Evolutionary conservation across 2,888 invertebrate genomes (phyloP).

Genomic region (Nemotelus nigrinus): DNA sequence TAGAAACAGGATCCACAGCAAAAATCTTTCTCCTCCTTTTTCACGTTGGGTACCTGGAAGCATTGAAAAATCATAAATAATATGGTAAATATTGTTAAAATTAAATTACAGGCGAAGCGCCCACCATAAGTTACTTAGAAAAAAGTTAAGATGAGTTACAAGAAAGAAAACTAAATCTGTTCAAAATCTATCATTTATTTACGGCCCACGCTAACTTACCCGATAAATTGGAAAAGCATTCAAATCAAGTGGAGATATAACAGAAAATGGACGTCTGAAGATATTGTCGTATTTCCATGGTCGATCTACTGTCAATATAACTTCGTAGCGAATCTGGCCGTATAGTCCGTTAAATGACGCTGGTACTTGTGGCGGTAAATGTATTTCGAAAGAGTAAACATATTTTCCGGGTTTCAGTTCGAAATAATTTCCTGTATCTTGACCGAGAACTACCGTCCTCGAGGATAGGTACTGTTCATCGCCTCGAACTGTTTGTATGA

Average conservation of each 20-base stretch:
- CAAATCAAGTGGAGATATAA: conserved; percentile 79
- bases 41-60: conserved; percentile 25
- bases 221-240: conserved; percentile 67
- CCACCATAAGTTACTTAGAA: background rate
- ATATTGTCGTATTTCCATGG: conserved; percentile 88
- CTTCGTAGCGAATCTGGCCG: conserved; percentile 81
- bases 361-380: conserved; percentile 70
- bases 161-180: no score
- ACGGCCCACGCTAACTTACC: background rate
- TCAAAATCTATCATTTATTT: no score
- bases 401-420: conserved; percentile 76
- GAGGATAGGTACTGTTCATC: conserved; percentile 60
- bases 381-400: conserved; percentile 80
- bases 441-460: conserved; percentile 61
- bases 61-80: conserved; percentile 57
- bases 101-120: background rate
- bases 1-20: conserved; percentile 38
- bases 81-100: conserved; percentile 68
- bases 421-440: conserved; percentile 70
- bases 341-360: conserved; percentile 80
- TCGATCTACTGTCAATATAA: conserved; percentile 80
- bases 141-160: no score
- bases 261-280: conserved; percentile 79
- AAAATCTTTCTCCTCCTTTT: conserved; percentile 39
- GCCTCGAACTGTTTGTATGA: conserved; percentile 59